These are phyloP conservation scores for Gastrophryne carolinensis DNA, from an alignment of 2,797 vertebrate genomes.

Conservation along the genomic window DNA sequence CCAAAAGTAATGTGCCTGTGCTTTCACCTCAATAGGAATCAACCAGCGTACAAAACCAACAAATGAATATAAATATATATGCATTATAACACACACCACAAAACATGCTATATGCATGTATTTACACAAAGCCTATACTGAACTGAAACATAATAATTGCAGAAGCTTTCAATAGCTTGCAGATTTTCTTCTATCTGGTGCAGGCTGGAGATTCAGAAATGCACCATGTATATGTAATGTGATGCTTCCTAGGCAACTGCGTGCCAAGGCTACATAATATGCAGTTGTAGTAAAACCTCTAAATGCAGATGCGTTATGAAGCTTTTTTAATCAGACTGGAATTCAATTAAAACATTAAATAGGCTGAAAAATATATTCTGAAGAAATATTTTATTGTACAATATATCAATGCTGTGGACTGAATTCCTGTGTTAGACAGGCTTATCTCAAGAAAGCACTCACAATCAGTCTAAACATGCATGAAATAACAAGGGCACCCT, in stretches of 20 bases:
- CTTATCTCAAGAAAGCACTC: constrained; percentile 22
- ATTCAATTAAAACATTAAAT: constrained; percentile 44
- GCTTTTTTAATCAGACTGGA: constrained; percentile 35
- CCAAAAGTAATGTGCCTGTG: constrained; percentile 57
- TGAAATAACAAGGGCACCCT: background rate
- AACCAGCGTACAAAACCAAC: constrained; percentile 50
- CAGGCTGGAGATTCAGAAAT: constrained; percentile 50
- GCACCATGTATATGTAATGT: background rate
- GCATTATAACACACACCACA: constrained; percentile 11
- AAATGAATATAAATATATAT: constrained; percentile 16
- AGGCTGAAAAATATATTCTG: constrained; percentile 27
- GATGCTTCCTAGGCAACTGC: constrained; percentile 49
- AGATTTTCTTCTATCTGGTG: constrained; percentile 36
- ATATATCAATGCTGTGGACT: constrained; percentile 27
- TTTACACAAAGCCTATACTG: constrained; percentile 20
- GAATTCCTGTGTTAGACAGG: constrained; percentile 26
- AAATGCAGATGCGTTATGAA: constrained; percentile 44
- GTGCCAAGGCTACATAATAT: constrained; percentile 38
- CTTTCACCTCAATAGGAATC: constrained; percentile 51
- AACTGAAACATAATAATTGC: constrained; percentile 16
- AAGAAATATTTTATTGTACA: constrained; percentile 32
- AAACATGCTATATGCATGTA: background rate
- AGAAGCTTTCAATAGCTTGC: constrained; percentile 41
- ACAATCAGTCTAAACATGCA: constrained; percentile 10
- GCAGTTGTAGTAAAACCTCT: constrained; percentile 35